Base-by-base conservation (phyloP, 2,113 vertebrate genomes). In the Megalops atlanticus region DNA sequence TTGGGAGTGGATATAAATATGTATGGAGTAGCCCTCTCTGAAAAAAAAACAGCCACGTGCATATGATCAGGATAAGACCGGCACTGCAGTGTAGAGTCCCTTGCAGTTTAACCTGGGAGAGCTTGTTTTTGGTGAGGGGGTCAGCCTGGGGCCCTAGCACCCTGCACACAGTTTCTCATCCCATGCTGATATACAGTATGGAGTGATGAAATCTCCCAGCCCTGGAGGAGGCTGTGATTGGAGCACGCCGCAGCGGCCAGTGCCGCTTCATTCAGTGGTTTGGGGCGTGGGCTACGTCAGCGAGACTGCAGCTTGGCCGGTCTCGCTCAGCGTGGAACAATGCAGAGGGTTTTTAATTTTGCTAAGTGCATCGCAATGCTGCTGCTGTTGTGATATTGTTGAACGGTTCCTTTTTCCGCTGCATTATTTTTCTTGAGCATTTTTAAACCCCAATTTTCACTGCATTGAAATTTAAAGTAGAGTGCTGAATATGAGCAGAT, bases 1-100 rank as follows among this genome's bases (percentile, higher is more conserved):
- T 83, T 86, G 81, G 83, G 80, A 84, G 71, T 40, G 35, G 16
- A n/a, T 73, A 81, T 84, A 81, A 83, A 85, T 83, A 84, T 84
- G 74, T 75, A 86, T 71, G 45, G 52, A 47, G 33, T n/a, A 47
- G 69, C 18, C 5, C 49, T 43, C 54, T 36, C 69, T 73, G 78
- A 10, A 38, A 47, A 24, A 77, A 76, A 81, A 81, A 36, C 69
- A 38, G 16, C 31, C 12, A 33, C 18, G 3, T 71, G 31, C 12
- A 38, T 71, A 71, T 71, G 69, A 71, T 3, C 33, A 18, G 33
- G 69, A 71, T 11, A 38, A 71, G 21, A 6, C 16, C 69, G 33
- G 33, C 21, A 12, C 4, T 71, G 35, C 69, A 38, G 36, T 71
- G 36, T 16, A 38, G 35, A 71, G 16, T 71, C 16, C 35, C 16